Evolutionary conservation across 2,113 vertebrate species (phyloP).

Genomic region (Paracanthobrama guichenoti): DNA sequence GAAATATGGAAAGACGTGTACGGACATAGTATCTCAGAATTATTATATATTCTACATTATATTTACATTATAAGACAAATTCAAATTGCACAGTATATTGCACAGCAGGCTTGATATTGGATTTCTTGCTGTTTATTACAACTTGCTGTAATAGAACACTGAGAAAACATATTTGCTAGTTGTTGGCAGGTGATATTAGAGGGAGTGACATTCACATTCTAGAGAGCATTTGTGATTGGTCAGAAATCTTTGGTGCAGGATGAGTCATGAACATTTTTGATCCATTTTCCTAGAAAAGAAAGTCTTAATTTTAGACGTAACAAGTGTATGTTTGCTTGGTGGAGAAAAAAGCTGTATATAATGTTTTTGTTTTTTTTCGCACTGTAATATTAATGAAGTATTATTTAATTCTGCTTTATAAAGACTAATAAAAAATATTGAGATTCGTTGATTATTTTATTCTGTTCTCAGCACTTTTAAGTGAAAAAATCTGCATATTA

Average conservation of each 20-base stretch:
- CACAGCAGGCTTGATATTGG: slow-evolving; percentile 6
- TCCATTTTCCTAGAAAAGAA: not conserved
- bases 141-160: not conserved
- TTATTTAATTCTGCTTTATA: too few species aligned
- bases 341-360: too few species aligned
- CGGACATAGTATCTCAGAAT: not conserved
- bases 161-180: not conserved
- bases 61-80: not conserved
- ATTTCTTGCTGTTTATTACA: not conserved
- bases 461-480: too few species aligned
- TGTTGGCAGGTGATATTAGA: not conserved
- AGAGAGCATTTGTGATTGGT: slow-evolving; percentile 3
- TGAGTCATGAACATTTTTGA: not conserved
- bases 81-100: not conserved
- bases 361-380: too few species aligned
- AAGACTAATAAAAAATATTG: too few species aligned
- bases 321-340: not conserved
- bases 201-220: not conserved
- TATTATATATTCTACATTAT: not conserved
- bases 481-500: too few species aligned
- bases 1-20: slow-evolving; percentile 23
- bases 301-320: not conserved
- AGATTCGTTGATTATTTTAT: too few species aligned
- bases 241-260: not conserved
- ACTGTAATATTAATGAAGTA: too few species aligned